These are phyloP conservation scores for Eupristina koningsbergeri DNA, from an alignment of 1,140 invertebrate genomes.

Conservation along the genomic window DNA sequence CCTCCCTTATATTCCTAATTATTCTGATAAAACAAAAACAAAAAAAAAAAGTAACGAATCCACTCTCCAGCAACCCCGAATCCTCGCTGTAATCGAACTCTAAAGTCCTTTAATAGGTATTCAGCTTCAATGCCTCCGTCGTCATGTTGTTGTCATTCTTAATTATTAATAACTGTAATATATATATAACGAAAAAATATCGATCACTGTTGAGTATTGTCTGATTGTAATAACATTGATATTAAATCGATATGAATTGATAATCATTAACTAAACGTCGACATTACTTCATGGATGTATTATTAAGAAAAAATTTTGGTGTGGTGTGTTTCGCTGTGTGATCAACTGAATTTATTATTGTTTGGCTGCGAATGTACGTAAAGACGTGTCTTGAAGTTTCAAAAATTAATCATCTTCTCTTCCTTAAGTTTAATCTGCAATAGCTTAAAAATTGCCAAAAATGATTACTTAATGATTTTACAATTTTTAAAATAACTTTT, in stretches of 20 bases:
- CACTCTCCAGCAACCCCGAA: constrained; percentile 2
- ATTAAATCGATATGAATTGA: constrained; percentile 74
- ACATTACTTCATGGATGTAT: constrained; percentile 72
- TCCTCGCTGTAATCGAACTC: constrained; percentile 38
- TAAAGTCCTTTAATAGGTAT: constrained; percentile 52
- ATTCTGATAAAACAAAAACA: constrained; percentile 24
- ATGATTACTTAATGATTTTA: background rate
- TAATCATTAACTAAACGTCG: constrained; percentile 74
- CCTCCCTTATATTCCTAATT: constrained; percentile 40
- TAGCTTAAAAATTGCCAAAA: background rate
- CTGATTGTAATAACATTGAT: constrained; percentile 75
- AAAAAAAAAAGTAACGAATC: constrained; percentile 18
- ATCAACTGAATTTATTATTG: constrained; percentile 50
- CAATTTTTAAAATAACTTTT: background rate
- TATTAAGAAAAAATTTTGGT: constrained; percentile 63
- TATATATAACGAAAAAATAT: constrained; percentile 73
- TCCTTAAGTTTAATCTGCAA: background rate
- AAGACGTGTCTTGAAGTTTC: constrained; percentile 26
- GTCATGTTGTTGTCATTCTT: constrained; percentile 75
- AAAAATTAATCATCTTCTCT: constrained; percentile 28
- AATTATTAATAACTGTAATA: constrained; percentile 73
- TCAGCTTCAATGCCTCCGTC: constrained; percentile 74
- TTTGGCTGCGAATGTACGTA: constrained; percentile 27
- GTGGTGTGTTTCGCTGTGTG: constrained; percentile 57
- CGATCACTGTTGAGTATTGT: constrained; percentile 75